Evolutionary conservation across 2,888 invertebrate species (phyloP).

Genomic region (Marronus borbonicus): DNA sequence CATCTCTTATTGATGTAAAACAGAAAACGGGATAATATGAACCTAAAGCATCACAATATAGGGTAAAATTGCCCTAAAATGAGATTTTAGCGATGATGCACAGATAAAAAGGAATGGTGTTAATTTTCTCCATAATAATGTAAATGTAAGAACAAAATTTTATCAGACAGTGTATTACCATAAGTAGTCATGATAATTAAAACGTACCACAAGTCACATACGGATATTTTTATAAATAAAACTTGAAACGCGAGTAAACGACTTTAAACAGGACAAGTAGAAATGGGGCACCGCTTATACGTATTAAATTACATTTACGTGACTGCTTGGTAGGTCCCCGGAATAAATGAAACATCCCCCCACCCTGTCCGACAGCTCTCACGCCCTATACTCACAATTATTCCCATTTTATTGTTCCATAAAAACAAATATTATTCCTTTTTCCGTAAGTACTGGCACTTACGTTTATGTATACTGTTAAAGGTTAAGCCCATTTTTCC

Average conservation of each 20-base stretch:
- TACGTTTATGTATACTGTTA: slow-evolving; percentile 25
- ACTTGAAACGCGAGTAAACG: slow-evolving; percentile 5
- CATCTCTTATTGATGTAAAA: too few relatives aligned
- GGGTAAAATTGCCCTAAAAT: too few relatives aligned
- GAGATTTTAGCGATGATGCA: too few relatives aligned
- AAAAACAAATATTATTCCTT: slow-evolving; percentile 37
- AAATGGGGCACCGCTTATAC: slow-evolving; percentile 16
- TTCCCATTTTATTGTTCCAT: slow-evolving; percentile 36
- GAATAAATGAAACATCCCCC: slow-evolving; percentile 22
- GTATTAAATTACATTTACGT: slow-evolving; percentile 36
- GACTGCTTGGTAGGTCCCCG: slow-evolving; percentile 29
- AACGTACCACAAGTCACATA: not conserved
- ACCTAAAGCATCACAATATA: too few relatives aligned
- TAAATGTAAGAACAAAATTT: not conserved
- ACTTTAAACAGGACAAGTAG: slow-evolving; percentile 23
- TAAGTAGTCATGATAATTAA: not conserved
- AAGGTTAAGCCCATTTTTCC: slow-evolving; percentile 34
- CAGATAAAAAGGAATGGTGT: too few relatives aligned
- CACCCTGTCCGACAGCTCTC: slow-evolving; percentile 20
- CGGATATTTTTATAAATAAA: slow-evolving; percentile 27
- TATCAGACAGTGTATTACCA: not conserved
- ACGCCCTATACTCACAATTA: slow-evolving; percentile 29
- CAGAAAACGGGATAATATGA: too few relatives aligned
- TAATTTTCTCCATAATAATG: too few relatives aligned
- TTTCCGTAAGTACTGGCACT: slow-evolving; percentile 35